A percentile compares a stretch with the other conserved stretches of the same genome.
phyloP scores from a whole-genome alignment of 2,888 invertebrate genomes.

The Tanypteryx hageni region DNA sequence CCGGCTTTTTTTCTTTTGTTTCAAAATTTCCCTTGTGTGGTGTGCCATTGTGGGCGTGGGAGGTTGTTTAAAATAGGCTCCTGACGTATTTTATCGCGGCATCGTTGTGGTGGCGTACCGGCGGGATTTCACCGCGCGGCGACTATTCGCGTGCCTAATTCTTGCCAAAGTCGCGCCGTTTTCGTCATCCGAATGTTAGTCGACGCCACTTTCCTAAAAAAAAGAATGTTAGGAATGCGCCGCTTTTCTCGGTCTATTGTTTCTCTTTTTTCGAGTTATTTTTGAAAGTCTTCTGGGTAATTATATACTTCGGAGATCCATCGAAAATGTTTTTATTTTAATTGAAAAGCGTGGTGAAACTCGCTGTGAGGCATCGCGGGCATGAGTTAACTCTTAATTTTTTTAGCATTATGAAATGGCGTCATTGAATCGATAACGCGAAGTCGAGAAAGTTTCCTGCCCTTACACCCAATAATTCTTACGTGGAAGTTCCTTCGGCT shows the following conservation, averaged over 20 bases:
- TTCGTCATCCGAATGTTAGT: background rate
- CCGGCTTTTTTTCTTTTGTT: conserved; percentile 56
- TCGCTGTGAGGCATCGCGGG: background rate
- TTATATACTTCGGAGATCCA: background rate
- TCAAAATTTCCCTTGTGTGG: background rate
- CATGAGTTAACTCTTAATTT: background rate
- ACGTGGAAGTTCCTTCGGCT: background rate
- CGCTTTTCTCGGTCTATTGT: too few relatives aligned
- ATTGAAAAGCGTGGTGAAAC: background rate
- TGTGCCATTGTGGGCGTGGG: background rate
- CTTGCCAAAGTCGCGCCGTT: background rate
- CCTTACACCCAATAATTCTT: background rate
- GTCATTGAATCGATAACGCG: background rate
- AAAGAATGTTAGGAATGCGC: background rate
- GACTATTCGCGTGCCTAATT: background rate
- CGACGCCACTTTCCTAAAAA: background rate
- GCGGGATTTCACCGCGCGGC: background rate
- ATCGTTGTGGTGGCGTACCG: background rate
- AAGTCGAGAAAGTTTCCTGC: conserved; percentile 39
- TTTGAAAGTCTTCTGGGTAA: background rate
- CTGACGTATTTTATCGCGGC: background rate
- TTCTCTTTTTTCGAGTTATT: too few relatives aligned
- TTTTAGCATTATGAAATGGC: background rate
- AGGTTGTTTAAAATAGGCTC: conserved; percentile 15
- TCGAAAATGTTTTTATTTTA: background rate